Evolutionary conservation across 1,140 invertebrate species (phyloP).

Genomic region (Adoxophyes honmai): DNA sequence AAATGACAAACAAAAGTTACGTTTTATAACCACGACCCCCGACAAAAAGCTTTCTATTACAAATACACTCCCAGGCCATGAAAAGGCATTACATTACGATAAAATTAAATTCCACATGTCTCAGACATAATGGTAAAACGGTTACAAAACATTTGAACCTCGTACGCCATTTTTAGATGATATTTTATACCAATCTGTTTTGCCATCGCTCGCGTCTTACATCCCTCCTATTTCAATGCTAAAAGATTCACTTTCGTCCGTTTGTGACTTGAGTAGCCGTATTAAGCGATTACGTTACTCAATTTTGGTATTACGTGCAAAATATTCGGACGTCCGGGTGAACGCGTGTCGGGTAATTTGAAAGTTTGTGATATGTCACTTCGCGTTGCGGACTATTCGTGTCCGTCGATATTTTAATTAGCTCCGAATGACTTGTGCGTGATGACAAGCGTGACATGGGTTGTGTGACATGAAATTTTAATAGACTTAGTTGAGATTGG

Average conservation of each 20-base stretch:
- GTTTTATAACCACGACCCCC: background rate
- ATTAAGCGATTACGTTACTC: background rate
- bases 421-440: background rate
- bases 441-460: no score
- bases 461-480: no score
- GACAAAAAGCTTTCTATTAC: background rate
- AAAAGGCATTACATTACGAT: background rate
- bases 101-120: background rate
- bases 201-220: background rate
- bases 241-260: background rate
- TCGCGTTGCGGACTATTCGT: background rate
- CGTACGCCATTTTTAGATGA: background rate
- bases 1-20: slow-evolving; percentile 6
- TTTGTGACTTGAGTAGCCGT: no score
- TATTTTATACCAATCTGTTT: background rate
- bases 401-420: background rate
- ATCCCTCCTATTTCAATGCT: background rate
- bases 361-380: slow-evolving; percentile 5
- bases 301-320: slow-evolving; percentile 10
- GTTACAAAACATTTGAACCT: background rate
- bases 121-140: background rate
- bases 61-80: background rate
- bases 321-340: slow-evolving; percentile 10
- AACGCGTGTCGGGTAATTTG: background rate
- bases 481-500: no score